Evolutionary conservation across 2,797 vertebrate genomes (phyloP).

Genomic region (Anabas testudineus): DNA sequence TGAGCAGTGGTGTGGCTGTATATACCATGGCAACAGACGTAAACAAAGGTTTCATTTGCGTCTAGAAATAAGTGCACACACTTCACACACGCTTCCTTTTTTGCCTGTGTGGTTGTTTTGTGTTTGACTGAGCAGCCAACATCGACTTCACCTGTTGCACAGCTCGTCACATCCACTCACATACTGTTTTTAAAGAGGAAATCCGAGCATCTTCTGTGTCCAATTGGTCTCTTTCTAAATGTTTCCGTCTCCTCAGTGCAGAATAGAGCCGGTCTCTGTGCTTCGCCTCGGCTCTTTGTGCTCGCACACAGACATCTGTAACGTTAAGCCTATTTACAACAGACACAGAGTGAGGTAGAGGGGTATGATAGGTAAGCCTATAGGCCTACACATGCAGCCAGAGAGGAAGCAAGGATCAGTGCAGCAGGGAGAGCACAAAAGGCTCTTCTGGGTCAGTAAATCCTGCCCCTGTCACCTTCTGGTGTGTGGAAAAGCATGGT

Average conservation of each 20-base stretch:
- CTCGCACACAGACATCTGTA: slow-evolving; percentile 72
- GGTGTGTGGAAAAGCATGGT: slow-evolving; percentile 42
- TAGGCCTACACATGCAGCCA: slow-evolving; percentile 72
- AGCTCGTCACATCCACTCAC: slow-evolving; percentile 8
- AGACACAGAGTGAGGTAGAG: slow-evolving; percentile 57
- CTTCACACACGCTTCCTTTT: no score
- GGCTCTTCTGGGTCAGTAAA: slow-evolving; percentile 68
- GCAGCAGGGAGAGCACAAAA: slow-evolving; percentile 64
- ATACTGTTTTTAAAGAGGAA: slow-evolving; percentile 40
- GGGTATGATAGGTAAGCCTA: slow-evolving; percentile 77
- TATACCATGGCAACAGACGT: slow-evolving; percentile 7
- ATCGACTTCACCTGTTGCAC: slow-evolving; percentile 19
- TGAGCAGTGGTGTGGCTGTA: neutral
- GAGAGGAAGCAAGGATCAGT: slow-evolving; percentile 76
- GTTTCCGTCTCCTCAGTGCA: slow-evolving; percentile 43
- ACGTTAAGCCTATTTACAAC: slow-evolving; percentile 79
- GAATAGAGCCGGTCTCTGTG: slow-evolving; percentile 69
- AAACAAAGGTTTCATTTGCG: slow-evolving; percentile 10
- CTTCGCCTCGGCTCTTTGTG: slow-evolving; percentile 65
- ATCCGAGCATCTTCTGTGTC: slow-evolving; percentile 63
- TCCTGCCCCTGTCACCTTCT: slow-evolving; percentile 61
- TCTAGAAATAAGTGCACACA: neutral
- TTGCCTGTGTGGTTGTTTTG: slow-evolving; percentile 19
- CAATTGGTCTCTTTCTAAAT: slow-evolving; percentile 65
- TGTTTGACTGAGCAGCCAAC: neutral